Base-by-base conservation (phyloP, 2,888 invertebrate genomes). In the Dusona sp. region DNA sequence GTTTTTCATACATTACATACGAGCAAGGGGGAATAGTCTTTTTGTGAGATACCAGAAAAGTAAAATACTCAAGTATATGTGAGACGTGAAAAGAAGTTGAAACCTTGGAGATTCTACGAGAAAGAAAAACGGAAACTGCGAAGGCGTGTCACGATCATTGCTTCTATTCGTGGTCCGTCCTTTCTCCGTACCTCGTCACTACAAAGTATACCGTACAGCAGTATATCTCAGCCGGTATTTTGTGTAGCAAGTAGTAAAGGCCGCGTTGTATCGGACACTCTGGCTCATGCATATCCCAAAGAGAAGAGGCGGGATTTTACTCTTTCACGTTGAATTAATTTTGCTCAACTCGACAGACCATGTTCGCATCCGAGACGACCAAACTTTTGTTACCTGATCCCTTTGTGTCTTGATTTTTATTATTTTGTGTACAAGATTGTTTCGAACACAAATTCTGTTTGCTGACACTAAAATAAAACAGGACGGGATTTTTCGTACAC, bases 231-330 rank as follows among this genome's bases (percentile, higher is more conserved):
- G 19, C 25, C 29, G 42, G 42, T 6, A 65, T 33, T 25, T 75
- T 42, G 29, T 61, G 45, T 38, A 70, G 57, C 25, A 77, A 80
- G 82, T 77, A 81, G 81, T 81, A 68, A 74, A 33, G 74, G 65
- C 29, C 45, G 74, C 42, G 51, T 51, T 42, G 19, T 42, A 64
- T 54, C 74, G 74, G 74, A 81, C 81, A 9, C 48, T 25, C 42
- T 54, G 65, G 42, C 29, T 51, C n/a, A 25, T 45, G 22, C 25
- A 61, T 36, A 45, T n/a, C 11, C 38, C 19, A 57, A 25, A n/a
- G 45, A 25, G n/a, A 9, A 33, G 61, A 61, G n/a, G 42, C 22
- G 45, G 33, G 65, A 75, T 70, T 57, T 45, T 13, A 64, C 29
- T 36, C 36, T 45, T 11, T 16, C 42, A 22, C 73, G 25, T 64